Evolutionary conservation across 2,888 invertebrate species (phyloP).

Genomic region (Stenolophus ochropezus): DNA sequence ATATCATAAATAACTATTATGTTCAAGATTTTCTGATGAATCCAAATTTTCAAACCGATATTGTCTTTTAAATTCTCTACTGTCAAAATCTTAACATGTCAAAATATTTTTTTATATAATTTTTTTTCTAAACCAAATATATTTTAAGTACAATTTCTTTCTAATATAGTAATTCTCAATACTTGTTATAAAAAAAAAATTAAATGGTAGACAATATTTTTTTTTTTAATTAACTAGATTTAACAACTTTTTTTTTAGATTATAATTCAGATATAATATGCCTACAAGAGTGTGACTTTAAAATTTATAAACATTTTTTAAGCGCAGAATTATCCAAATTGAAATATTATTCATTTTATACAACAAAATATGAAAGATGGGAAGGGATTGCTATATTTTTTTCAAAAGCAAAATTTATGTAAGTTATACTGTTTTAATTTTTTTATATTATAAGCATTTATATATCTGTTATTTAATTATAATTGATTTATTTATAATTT

Average conservation of each 20-base stretch:
- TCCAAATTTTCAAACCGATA: too few relatives aligned
- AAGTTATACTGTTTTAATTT: too few relatives aligned
- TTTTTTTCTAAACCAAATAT: background rate
- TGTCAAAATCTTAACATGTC: too few relatives aligned
- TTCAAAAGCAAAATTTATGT: slow-evolving; percentile 82
- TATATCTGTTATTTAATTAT: too few relatives aligned
- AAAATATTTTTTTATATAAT: background rate
- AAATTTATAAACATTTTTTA: slow-evolving; percentile 83
- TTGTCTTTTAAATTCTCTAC: too few relatives aligned
- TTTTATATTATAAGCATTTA: too few relatives aligned
- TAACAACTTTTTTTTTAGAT: slow-evolving; percentile 68
- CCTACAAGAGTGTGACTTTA: slow-evolving; percentile 93
- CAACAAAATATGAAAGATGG: slow-evolving; percentile 82
- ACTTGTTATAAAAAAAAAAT: too few relatives aligned
- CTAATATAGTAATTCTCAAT: background rate
- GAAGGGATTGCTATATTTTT: slow-evolving; percentile 92
- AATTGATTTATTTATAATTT: too few relatives aligned
- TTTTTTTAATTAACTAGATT: background rate
- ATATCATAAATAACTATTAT: too few relatives aligned
- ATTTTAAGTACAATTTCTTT: background rate
- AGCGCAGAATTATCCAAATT: slow-evolving; percentile 76
- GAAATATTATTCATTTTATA: slow-evolving; percentile 79
- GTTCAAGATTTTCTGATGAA: too few relatives aligned
- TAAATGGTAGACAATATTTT: background rate
- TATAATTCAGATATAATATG: slow-evolving; percentile 94